Percentiles rank a stretch among this genome's conserved stretches.
These are phyloP conservation scores for Lathronympha strigana DNA, from an alignment of 2,888 invertebrate genomes.

Conservation along the genomic window DNA sequence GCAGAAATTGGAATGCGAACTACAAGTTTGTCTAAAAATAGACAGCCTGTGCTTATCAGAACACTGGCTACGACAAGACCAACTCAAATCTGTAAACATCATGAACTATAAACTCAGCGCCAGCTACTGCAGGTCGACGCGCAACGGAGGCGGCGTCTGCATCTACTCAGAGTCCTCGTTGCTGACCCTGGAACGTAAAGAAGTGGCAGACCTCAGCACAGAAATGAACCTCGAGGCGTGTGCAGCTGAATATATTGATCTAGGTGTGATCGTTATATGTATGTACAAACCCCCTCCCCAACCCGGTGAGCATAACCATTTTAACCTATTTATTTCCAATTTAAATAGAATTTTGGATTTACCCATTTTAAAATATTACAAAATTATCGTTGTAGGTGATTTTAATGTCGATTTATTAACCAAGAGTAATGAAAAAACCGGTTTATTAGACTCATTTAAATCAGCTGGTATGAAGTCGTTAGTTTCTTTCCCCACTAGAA, in stretches of 20 bases:
- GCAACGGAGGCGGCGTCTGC: constrained; percentile 28
- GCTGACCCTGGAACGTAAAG: constrained; percentile 13
- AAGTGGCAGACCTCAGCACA: background rate
- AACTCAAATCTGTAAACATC: background rate
- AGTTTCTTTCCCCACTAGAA: background rate
- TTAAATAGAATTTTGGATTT: background rate
- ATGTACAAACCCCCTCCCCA: constrained; percentile 14
- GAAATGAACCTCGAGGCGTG: constrained; percentile 5
- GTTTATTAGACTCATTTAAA: background rate
- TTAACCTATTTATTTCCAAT: background rate
- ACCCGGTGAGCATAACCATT: background rate
- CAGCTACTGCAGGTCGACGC: constrained; percentile 8
- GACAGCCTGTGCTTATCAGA: background rate
- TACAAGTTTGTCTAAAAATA: background rate
- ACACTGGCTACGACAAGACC: background rate
- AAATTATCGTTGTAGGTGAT: background rate
- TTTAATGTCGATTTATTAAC: constrained; percentile 2
- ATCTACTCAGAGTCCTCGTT: constrained; percentile 25
- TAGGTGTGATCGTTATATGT: constrained; percentile 24
- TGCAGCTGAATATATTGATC: constrained; percentile 4
- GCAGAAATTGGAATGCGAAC: background rate
- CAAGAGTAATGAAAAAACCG: background rate
- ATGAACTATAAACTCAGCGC: background rate
- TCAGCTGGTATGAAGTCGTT: background rate
- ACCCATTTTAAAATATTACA: background rate